Conservation (phyloP, 2,797 vertebrate genomes). For the Scolopax bukidnonensis region DNA sequence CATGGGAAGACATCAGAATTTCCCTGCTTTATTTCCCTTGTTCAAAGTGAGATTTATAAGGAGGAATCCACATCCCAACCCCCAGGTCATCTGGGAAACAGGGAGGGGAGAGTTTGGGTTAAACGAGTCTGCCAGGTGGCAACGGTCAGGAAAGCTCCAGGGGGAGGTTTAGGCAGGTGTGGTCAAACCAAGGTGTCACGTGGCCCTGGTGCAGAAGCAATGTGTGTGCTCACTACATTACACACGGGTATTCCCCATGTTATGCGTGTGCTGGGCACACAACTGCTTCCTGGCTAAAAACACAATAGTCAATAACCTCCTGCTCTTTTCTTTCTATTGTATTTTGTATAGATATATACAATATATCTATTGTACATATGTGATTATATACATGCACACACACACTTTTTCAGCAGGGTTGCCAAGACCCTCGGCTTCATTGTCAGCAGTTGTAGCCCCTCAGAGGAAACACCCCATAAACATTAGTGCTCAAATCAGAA, state of each 20-base stretch:
- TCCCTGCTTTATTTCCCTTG: not conserved
- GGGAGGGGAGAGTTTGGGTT: not conserved
- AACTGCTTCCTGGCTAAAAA: not conserved
- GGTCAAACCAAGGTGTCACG: not conserved
- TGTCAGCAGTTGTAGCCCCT: not conserved
- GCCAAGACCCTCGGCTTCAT: not conserved
- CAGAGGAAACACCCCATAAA: not conserved
- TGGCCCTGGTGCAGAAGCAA: not conserved
- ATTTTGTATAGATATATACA: not conserved
- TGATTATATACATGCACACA: not conserved
- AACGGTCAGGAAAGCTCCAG: not conserved
- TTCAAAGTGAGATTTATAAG: not conserved
- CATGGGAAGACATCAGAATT: not conserved
- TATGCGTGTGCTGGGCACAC: too few species aligned
- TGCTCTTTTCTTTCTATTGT: not conserved
- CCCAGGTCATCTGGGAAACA: not conserved
- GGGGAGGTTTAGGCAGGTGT: rapidly evolving
- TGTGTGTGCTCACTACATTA: rapidly evolving
- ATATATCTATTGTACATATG: too few species aligned
- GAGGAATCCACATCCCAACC: not conserved
- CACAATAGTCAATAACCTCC: not conserved
- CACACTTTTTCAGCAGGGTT: not conserved
- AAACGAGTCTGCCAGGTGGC: not conserved
- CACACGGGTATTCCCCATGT: not conserved
- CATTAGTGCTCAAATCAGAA: not conserved